These are phyloP conservation scores for Drosophila diplacantha DNA, from an alignment of 2,888 invertebrate species.

Conservation along the genomic window DNA sequence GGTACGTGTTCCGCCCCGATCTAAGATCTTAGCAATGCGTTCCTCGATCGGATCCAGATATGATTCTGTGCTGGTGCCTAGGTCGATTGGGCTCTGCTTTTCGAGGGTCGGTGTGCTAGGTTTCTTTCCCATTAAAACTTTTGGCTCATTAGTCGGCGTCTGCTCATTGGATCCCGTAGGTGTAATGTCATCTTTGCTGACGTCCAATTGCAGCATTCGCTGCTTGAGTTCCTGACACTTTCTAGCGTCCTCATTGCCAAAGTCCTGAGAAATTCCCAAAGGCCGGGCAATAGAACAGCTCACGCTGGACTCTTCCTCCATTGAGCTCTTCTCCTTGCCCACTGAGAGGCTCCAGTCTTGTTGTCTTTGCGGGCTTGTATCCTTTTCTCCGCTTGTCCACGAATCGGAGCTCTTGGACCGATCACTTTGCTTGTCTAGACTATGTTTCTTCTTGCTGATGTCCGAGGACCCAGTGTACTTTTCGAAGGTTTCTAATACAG, in stretches of 20 bases:
- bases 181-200: conserved; percentile 79
- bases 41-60: conserved; percentile 78
- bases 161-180: conserved; percentile 78
- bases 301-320: conserved; percentile 85
- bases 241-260: conserved; percentile 81
- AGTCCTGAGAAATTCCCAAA: conserved; percentile 86
- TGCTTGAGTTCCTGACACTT: conserved; percentile 80
- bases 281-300: conserved; percentile 89
- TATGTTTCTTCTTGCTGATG: conserved; percentile 80
- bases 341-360: conserved; percentile 79
- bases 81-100: conserved; percentile 82
- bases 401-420: conserved; percentile 89
- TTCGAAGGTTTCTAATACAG: conserved; percentile 73
- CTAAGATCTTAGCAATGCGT: conserved; percentile 77
- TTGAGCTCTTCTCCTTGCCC: conserved; percentile 82
- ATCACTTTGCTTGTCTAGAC: conserved; percentile 80
- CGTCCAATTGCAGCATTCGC: conserved; percentile 81
- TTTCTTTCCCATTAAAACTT: conserved; percentile 62
- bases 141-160: conserved; percentile 72
- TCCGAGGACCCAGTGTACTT: conserved; percentile 63
- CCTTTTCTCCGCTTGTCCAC: conserved; percentile 88
- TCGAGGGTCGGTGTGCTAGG: conserved; percentile 81
- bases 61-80: conserved; percentile 80
- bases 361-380: conserved; percentile 81
- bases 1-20: conserved; percentile 68